Evolutionary conservation across 2,797 vertebrate genomes (phyloP).

Genomic region (Lepus townsendii): DNA sequence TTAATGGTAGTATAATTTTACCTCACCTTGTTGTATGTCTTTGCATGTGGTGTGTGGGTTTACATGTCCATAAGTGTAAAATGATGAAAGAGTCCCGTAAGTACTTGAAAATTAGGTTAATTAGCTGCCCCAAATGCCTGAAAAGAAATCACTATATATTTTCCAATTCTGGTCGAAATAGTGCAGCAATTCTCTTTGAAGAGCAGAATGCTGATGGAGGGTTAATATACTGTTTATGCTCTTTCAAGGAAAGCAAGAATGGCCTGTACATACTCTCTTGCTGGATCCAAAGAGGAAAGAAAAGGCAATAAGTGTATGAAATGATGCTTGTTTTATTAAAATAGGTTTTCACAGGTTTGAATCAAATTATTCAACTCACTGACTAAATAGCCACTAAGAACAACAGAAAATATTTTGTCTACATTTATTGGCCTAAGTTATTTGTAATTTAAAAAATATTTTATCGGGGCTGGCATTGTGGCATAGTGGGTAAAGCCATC

Average conservation of each 20-base stretch:
- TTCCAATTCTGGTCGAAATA: not conserved
- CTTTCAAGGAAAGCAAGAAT: not conserved
- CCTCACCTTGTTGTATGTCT: not conserved
- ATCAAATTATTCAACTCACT: not conserved
- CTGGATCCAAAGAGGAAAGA: not conserved
- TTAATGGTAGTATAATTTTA: not conserved
- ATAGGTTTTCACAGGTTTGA: not conserved
- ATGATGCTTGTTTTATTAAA: not conserved
- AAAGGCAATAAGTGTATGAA: not conserved
- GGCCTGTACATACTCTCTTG: not conserved
- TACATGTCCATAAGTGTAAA: not conserved
- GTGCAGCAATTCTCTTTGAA: not conserved
- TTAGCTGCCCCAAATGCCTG: not conserved
- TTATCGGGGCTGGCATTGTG: not conserved
- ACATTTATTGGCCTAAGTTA: not conserved
- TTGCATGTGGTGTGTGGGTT: not conserved
- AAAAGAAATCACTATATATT: not conserved
- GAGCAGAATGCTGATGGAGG: not conserved
- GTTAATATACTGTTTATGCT: not conserved
- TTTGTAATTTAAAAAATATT: not conserved
- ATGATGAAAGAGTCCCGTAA: not conserved
- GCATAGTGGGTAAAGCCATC: no score
- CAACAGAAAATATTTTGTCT: slow-evolving; percentile 16
- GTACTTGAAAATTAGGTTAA: not conserved
- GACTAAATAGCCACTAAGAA: not conserved